Conservation (phyloP, 2,888 invertebrate genomes). For the Choristoneura rosaceana region DNA sequence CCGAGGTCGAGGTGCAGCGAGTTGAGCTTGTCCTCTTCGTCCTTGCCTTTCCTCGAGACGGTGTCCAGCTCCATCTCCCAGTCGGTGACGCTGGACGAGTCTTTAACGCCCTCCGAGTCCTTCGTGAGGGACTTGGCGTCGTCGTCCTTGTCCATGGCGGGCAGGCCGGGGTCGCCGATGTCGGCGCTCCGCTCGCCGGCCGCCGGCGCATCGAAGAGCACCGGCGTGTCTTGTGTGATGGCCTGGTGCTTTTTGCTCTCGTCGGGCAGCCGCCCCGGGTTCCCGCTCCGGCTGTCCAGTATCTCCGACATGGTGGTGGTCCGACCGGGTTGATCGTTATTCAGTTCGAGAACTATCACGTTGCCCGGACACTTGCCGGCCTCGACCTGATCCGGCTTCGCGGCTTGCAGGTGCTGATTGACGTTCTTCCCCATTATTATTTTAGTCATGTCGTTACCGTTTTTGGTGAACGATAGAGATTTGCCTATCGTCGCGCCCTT, state of each 20-base stretch:
- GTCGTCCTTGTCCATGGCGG: constrained; percentile 61
- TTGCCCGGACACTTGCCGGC: constrained; percentile 72
- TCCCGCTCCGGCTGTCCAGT: constrained; percentile 68
- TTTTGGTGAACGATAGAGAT: constrained; percentile 77
- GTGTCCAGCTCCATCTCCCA: constrained; percentile 88
- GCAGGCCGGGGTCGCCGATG: constrained; percentile 47
- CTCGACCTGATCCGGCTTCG: constrained; percentile 71
- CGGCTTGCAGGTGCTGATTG: constrained; percentile 75
- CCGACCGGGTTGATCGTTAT: constrained; percentile 77
- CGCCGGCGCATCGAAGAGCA: constrained; percentile 68
- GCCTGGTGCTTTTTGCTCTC: constrained; percentile 58
- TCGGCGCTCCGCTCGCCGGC: constrained; percentile 57
- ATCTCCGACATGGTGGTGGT: constrained; percentile 81
- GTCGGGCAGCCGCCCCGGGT: constrained; percentile 53
- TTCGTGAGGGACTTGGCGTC: constrained; percentile 64
- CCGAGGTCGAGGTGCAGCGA: constrained; percentile 79
- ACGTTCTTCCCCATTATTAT: constrained; percentile 83
- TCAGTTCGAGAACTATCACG: constrained; percentile 79
- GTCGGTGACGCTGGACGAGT: constrained; percentile 79
- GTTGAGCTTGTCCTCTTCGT: constrained; percentile 77
- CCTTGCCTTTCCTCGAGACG: constrained; percentile 75
- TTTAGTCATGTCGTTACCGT: constrained; percentile 80
- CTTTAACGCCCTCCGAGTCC: constrained; percentile 67
- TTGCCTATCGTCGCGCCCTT: constrained; percentile 84
- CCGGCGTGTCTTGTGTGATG: constrained; percentile 86